Conservation (phyloP, 2,888 invertebrate species). For the Heliconius hortense region DNA sequence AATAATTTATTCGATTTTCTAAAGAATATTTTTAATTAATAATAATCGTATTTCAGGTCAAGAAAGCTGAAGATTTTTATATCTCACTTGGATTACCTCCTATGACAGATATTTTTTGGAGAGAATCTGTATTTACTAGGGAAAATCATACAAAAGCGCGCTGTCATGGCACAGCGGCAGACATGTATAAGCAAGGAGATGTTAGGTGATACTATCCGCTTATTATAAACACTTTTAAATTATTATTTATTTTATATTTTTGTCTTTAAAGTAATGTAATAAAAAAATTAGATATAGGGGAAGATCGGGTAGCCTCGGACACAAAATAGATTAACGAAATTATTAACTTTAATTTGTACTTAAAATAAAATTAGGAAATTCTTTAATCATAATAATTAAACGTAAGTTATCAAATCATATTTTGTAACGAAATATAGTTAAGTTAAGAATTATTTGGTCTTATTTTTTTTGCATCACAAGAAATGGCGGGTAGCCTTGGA, state of each 20-base stretch:
- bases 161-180: slow-evolving; percentile 88
- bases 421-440: too few species aligned
- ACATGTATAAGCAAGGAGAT: slow-evolving; percentile 85
- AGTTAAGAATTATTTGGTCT: too few species aligned
- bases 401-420: too few species aligned
- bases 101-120: slow-evolving; percentile 85
- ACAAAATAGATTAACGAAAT: background rate
- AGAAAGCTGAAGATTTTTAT: slow-evolving; percentile 85
- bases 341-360: too few species aligned
- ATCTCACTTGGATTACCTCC: slow-evolving; percentile 83
- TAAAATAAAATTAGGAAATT: too few species aligned
- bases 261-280: too few species aligned
- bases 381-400: too few species aligned
- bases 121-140: slow-evolving; percentile 75
- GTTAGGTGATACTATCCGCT: slow-evolving; percentile 75
- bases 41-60: slow-evolving; percentile 57
- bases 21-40: background rate
- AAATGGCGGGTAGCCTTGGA: too few species aligned
- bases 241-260: too few species aligned
- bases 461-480: too few species aligned
- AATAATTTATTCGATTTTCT: background rate
- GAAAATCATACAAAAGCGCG: slow-evolving; percentile 54
- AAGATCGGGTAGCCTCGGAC: too few species aligned
- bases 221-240: too few species aligned
- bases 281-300: background rate